Conservation (phyloP, 1,140 invertebrate genomes). For the Belonocnema kinseyi region DNA sequence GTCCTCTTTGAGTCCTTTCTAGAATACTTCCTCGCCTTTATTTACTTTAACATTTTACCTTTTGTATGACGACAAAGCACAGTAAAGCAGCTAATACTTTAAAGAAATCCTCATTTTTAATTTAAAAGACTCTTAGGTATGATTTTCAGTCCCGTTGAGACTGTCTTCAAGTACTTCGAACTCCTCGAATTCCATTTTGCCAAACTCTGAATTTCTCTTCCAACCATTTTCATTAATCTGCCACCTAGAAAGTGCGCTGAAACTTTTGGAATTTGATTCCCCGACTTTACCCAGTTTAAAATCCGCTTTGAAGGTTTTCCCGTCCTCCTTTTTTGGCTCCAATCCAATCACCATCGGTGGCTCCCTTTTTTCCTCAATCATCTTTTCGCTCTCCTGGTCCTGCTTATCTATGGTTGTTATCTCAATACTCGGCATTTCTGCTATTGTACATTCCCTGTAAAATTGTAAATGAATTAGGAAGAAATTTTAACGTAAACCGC, state of each 20-base stretch:
- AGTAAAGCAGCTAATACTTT: too few relatives aligned
- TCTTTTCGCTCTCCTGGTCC: conserved; percentile 49
- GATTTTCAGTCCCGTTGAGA: conserved; percentile 73
- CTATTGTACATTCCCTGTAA: conserved; percentile 63
- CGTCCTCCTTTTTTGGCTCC: conserved; percentile 72
- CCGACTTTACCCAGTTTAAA: conserved; percentile 66
- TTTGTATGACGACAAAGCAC: too few relatives aligned
- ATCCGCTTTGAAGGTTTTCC: conserved; percentile 61
- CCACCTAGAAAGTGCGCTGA: conserved; percentile 68
- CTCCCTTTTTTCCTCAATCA: conserved; percentile 60
- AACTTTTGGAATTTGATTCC: conserved; percentile 56
- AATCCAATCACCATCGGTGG: conserved; percentile 69
- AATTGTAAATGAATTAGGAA: neutral
- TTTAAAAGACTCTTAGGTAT: conserved; percentile 24
- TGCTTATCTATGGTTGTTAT: conserved; percentile 58
- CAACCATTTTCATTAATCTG: conserved; percentile 68
- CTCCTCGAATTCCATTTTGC: conserved; percentile 89
- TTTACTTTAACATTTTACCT: too few relatives aligned
- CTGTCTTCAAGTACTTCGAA: conserved; percentile 84
- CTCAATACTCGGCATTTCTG: conserved; percentile 69
- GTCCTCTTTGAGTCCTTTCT: too few relatives aligned
- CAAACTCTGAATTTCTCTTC: conserved; percentile 78
- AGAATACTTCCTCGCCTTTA: too few relatives aligned
- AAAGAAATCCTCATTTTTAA: neutral
- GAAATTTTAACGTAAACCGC: too few relatives aligned